phyloP scores from a whole-genome alignment of 1,140 invertebrate species.

The Dendrolimus punctatus region DNA sequence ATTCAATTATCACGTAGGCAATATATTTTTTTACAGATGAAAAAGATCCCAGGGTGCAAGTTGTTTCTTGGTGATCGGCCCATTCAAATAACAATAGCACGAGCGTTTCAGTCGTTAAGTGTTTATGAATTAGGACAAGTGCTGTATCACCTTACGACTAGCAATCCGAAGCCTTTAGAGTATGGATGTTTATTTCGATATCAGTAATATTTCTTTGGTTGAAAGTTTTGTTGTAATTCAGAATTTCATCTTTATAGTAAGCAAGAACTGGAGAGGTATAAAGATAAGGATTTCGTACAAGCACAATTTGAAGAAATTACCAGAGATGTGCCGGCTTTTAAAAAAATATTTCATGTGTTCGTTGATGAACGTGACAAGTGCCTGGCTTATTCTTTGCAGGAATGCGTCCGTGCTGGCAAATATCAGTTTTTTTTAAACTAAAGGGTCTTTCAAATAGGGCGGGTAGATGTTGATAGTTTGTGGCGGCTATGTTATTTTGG shows the following conservation, averaged over 20 bases:
- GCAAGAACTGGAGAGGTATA: slow-evolving; percentile 93
- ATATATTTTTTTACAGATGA: slow-evolving; percentile 52
- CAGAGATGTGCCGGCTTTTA: slow-evolving; percentile 91
- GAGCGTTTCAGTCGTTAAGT: slow-evolving; percentile 85
- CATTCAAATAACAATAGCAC: slow-evolving; percentile 90
- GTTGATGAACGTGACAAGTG: slow-evolving; percentile 93
- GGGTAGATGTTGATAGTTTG: too few species aligned
- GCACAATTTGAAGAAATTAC: slow-evolving; percentile 91
- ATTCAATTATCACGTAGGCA: background rate
- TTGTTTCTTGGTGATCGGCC: slow-evolving; percentile 93
- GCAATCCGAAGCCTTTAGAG: slow-evolving; percentile 52
- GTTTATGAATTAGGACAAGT: slow-evolving; percentile 91
- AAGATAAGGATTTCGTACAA: slow-evolving; percentile 92
- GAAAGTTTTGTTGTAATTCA: background rate
- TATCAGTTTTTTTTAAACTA: slow-evolving; percentile 7
- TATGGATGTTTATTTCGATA: slow-evolving; percentile 70
- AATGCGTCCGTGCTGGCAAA: slow-evolving; percentile 71
- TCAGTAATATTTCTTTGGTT: background rate
- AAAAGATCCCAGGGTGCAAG: slow-evolving; percentile 84
- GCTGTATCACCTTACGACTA: slow-evolving; percentile 79
- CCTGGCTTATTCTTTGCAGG: slow-evolving; percentile 89
- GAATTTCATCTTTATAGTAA: slow-evolving; percentile 71
- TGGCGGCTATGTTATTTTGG: too few species aligned
- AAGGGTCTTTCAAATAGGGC: background rate
- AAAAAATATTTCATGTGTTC: slow-evolving; percentile 84